phyloP scores from a whole-genome alignment of 2,888 invertebrate genomes.

The Lasioglossum leucozonium region DNA sequence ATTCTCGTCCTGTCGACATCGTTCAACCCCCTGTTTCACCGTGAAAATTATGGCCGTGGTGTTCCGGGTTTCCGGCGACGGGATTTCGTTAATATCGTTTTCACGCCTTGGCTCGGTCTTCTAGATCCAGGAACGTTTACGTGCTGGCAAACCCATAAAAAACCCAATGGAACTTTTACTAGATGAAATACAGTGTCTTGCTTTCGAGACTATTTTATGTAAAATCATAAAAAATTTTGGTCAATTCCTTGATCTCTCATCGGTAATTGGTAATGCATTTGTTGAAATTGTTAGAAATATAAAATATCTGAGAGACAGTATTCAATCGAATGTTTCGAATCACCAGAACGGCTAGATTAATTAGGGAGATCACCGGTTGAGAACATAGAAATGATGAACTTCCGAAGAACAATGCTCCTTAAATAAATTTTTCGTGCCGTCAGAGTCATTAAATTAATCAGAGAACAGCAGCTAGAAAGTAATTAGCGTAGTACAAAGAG shows the following conservation, averaged over 20 bases:
- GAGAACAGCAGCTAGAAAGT: not conserved
- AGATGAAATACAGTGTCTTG: not conserved
- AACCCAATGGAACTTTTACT: not conserved
- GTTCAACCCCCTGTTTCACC: slow-evolving; percentile 57
- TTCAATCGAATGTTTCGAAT: not conserved
- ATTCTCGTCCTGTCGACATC: slow-evolving; percentile 66
- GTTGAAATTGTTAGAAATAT: not conserved
- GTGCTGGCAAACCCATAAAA: not conserved
- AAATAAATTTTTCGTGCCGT: not conserved
- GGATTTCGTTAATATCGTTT: slow-evolving; percentile 40
- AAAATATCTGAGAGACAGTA: not conserved
- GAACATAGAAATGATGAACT: not conserved
- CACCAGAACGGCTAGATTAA: not conserved
- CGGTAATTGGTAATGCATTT: no score
- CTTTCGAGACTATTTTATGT: not conserved
- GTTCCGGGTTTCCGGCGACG: slow-evolving; percentile 51
- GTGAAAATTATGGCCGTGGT: slow-evolving; percentile 63
- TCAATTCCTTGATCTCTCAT: no score
- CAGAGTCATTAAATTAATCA: not conserved
- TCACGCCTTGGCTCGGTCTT: slow-evolving; percentile 17
- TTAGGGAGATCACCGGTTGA: not conserved
- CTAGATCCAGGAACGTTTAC: not conserved
- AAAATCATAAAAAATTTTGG: not conserved
- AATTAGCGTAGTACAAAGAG: not conserved
- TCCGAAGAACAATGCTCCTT: not conserved